Evolutionary conservation across 2,888 invertebrate genomes (phyloP), one percentile per base, ranked within the genome.

Genomic region (Dicyrtomina minuta): DNA sequence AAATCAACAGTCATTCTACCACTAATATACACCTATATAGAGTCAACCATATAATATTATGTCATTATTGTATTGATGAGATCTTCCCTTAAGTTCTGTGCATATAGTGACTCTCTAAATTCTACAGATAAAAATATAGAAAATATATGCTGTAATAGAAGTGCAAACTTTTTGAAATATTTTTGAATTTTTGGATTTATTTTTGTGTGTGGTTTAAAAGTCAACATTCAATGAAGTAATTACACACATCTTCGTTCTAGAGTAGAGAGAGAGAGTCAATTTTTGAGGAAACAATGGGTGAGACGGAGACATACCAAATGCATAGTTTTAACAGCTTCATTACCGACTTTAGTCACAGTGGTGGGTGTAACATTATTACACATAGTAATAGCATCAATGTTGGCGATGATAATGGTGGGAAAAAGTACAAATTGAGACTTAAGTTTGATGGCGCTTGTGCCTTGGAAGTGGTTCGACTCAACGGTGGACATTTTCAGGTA

Each of bases 391-490:
- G 60, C 10, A 61, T 56, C 67, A 55, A 72, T 49, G 72, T 74
- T 62, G 68, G 70, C 51, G 74, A 75, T 64, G 75, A 75, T 55
- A 68, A 67, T 64, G 74, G 76, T 56, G 76, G 76, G 49, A 77
- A 76, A 72, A 76, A 77, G 70, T 77, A 77, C 75, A 77, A 77
- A 71, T 71, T 77, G 65, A 65, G 75, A 70, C 65, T 77, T 24
- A 77, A 77, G 65, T 77, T 77, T 70, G 77, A 77, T 70, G 75
- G 76, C n/a, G 70, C 76, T 49, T 76, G 76, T 73, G 71, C 73
- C 12, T 65, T 77, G 44, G 77, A 77, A 70, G 75, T 76, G 2
- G 74, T 77, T 22, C 68, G 77, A 33, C 70, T 77, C 39, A 77
- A 77, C 70, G 76, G 76, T 53, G 76, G 77, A 39, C 77, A 77